A percentile compares a stretch with the other conserved stretches of the same genome.
phyloP scores from a whole-genome alignment of 2,888 invertebrate species.

The Ganaspis brasiliensis region DNA sequence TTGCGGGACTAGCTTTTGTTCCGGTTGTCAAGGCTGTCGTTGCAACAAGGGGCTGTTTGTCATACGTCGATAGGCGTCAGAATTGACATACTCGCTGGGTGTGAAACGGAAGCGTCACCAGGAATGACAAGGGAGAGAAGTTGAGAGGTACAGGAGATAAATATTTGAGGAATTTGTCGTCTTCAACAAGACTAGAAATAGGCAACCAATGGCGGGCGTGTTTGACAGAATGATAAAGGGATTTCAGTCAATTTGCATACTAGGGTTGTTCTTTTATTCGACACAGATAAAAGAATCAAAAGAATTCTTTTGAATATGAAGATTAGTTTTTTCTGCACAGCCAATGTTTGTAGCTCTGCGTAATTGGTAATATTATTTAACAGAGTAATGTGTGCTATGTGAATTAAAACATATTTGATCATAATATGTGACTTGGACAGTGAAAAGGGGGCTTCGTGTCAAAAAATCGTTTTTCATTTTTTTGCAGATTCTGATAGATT shows the following conservation, averaged over 20 bases:
- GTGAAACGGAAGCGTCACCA: constrained; percentile 74
- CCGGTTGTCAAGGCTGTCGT: constrained; percentile 70
- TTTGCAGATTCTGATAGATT: no score
- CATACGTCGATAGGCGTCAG: constrained; percentile 79
- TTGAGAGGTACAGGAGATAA: constrained; percentile 72
- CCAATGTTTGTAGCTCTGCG: no score
- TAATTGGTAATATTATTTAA: no score
- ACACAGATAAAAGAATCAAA: not conserved
- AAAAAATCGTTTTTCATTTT: no score
- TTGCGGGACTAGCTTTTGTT: constrained; percentile 66
- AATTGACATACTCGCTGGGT: constrained; percentile 76
- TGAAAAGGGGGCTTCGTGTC: no score
- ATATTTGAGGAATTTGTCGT: constrained; percentile 80
- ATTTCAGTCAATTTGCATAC: constrained; percentile 76
- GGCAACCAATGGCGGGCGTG: constrained; percentile 74
- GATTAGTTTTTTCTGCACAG: no score
- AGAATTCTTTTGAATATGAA: not conserved
- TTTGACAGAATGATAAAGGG: constrained; percentile 76
- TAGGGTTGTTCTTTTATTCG: constrained; percentile 42
- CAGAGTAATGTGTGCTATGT: no score
- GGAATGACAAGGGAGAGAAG: constrained; percentile 60
- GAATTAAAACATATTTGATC: no score
- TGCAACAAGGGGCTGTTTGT: constrained; percentile 74
- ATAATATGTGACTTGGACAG: no score
- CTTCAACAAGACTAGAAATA: constrained; percentile 61